Percentiles rank a stretch among this genome's conserved stretches.
phyloP scores from a whole-genome alignment of 1,140 invertebrate genomes.

The Hydropsyche tenuis region DNA sequence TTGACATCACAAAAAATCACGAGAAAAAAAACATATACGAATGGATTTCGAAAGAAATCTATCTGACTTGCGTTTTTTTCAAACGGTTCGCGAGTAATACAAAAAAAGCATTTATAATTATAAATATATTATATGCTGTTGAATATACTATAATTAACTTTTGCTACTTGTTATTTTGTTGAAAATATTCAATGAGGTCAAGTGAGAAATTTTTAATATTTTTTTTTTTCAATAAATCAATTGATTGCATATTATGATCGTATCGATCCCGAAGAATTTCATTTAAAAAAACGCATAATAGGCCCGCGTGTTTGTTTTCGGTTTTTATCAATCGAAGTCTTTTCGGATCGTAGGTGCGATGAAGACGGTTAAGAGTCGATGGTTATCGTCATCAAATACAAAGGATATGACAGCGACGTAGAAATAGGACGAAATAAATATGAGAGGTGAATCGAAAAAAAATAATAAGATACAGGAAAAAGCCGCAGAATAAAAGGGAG shows the following conservation, averaged over 20 bases:
- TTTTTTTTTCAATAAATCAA: too few species aligned
- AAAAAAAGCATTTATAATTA: too few species aligned
- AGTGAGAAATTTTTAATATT: too few species aligned
- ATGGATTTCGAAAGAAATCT: background rate
- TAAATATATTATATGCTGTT: too few species aligned
- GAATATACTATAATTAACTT: too few species aligned
- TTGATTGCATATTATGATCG: too few species aligned
- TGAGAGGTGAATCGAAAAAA: slow-evolving; percentile 25
- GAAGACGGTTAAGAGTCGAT: slow-evolving; percentile 45
- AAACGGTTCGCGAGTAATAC: too few species aligned
- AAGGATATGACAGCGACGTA: slow-evolving; percentile 34
- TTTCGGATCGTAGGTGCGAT: slow-evolving; percentile 28
- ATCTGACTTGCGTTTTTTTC: too few species aligned
- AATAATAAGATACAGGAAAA: slow-evolving; percentile 40
- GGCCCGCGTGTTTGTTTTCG: background rate
- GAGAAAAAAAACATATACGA: background rate
- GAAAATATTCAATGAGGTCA: too few species aligned
- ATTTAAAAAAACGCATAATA: slow-evolving; percentile 11
- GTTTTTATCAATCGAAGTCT: slow-evolving; percentile 5
- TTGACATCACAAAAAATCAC: background rate
- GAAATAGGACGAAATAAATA: slow-evolving; percentile 14
- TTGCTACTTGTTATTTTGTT: too few species aligned
- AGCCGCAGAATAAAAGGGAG: slow-evolving; percentile 41
- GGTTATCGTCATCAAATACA: slow-evolving; percentile 35
- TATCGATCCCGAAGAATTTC: background rate